A percentile compares a stretch with the other conserved stretches of the same genome.
These are phyloP conservation scores for Haemorhous mexicanus DNA, from an alignment of 2,113 vertebrate genomes.

Conservation along the genomic window DNA sequence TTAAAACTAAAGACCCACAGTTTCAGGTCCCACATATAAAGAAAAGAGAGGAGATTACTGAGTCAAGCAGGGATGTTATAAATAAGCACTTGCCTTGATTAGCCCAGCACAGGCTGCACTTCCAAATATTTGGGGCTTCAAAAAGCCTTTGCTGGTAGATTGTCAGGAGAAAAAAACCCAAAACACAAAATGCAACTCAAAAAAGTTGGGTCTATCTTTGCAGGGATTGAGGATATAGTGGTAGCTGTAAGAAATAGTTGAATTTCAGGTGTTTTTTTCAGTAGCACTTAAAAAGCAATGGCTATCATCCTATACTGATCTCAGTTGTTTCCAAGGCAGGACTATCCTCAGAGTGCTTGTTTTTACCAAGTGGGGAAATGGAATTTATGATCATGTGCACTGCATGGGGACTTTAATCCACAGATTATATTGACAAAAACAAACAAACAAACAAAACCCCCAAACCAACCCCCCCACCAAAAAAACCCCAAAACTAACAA, in stretches of 20 bases:
- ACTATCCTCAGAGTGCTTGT: neutral
- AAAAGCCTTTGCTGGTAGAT: neutral
- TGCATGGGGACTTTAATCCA: neutral
- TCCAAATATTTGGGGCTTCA: slow-evolving; percentile 7
- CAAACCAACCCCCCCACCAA: too few species aligned
- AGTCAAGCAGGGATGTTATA: neutral
- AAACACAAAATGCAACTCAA: neutral
- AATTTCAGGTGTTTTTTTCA: neutral
- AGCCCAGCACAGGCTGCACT: neutral
- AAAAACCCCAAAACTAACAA: too few species aligned
- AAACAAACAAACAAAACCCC: neutral
- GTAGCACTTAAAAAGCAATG: neutral
- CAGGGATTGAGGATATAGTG: neutral
- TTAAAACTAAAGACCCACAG: neutral
- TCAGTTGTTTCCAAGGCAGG: neutral
- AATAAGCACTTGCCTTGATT: neutral
- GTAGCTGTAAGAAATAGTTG: neutral
- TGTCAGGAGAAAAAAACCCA: neutral
- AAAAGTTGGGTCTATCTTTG: neutral
- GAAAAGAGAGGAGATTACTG: neutral
- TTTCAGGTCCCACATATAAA: slow-evolving; percentile 28
- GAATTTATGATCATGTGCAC: neutral
- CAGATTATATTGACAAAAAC: neutral
- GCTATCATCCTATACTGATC: neutral
- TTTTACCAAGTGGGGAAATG: neutral